Conservation (phyloP, 2,888 invertebrate genomes). For the Hypomecis atomaria region DNA sequence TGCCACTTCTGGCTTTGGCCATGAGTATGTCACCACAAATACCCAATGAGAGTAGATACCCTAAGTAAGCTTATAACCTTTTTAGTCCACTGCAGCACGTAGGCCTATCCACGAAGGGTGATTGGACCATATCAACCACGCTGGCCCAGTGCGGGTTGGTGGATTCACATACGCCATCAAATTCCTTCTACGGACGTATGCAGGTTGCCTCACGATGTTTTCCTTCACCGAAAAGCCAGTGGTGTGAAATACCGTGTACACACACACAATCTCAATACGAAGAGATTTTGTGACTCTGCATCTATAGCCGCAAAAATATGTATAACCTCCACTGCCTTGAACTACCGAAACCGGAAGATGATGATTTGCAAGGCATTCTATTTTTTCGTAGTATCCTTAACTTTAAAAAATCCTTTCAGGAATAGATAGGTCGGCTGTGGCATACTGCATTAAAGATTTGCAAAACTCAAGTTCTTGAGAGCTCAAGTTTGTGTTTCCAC, state of each 20-base stretch:
- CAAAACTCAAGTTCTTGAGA: conserved; percentile 1
- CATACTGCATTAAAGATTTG: background rate
- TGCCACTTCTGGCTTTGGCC: background rate
- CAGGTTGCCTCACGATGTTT: no score
- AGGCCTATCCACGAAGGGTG: no score
- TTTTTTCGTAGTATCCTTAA: conserved; percentile 5
- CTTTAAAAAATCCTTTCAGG: conserved; percentile 2
- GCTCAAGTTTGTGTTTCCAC: conserved; percentile 12
- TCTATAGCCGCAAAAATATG: background rate
- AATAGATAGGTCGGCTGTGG: conserved; percentile 4
- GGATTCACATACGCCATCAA: no score
- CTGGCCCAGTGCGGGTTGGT: no score
- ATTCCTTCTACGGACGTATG: no score
- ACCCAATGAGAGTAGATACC: background rate
- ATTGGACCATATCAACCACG: no score
- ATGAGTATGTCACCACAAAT: conserved; percentile 1
- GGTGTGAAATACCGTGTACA: no score
- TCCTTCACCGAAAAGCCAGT: no score
- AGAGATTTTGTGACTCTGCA: background rate
- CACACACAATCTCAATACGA: conserved; percentile 10
- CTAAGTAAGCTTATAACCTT: no score
- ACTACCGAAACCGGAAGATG: background rate
- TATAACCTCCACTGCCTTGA: background rate
- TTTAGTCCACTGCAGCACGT: no score
- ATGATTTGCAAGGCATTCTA: background rate